Percentiles rank a stretch among this genome's conserved stretches.
Conservation (phyloP, 2,888 invertebrate species). For the Gymnocheta viridis region DNA sequence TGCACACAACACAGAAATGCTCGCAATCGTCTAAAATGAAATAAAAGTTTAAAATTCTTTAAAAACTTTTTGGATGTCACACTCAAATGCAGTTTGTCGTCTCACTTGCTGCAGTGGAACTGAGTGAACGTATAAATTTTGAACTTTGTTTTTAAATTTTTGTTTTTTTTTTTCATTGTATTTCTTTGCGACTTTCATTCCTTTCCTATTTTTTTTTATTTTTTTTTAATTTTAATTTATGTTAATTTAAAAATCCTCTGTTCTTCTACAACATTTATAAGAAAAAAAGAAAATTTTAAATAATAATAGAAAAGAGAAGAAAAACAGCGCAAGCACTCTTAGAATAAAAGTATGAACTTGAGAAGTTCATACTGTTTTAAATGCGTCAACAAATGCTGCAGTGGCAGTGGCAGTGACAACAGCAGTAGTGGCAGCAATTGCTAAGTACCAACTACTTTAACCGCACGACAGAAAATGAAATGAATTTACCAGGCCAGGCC, state of each 20-base stretch:
- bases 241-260: conserved; percentile 67
- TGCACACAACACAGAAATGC: conserved; percentile 29
- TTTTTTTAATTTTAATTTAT: conserved; percentile 57
- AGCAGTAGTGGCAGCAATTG: neutral
- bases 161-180: conserved; percentile 22
- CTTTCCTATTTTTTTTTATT: conserved; percentile 14
- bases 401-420: neutral
- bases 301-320: neutral
- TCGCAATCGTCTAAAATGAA: neutral
- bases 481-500: conserved; percentile 62
- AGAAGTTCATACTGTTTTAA: conserved; percentile 52
- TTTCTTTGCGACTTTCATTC: conserved; percentile 27
- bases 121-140: conserved; percentile 64
- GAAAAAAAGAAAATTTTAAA: neutral
- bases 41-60: conserved; percentile 51
- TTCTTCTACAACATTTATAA: conserved; percentile 25
- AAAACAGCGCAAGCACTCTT: conserved; percentile 19
- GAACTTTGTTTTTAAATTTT: conserved; percentile 49
- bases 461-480: conserved; percentile 58
- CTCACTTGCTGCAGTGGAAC: conserved; percentile 54
- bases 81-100: conserved; percentile 55
- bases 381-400: conserved; percentile 44
- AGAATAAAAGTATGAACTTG: conserved; percentile 63
- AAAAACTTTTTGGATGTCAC: conserved; percentile 63
- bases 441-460: conserved; percentile 52